Base-by-base conservation (phyloP, 2,113 vertebrate genomes). In the Fregata magnificens region DNA sequence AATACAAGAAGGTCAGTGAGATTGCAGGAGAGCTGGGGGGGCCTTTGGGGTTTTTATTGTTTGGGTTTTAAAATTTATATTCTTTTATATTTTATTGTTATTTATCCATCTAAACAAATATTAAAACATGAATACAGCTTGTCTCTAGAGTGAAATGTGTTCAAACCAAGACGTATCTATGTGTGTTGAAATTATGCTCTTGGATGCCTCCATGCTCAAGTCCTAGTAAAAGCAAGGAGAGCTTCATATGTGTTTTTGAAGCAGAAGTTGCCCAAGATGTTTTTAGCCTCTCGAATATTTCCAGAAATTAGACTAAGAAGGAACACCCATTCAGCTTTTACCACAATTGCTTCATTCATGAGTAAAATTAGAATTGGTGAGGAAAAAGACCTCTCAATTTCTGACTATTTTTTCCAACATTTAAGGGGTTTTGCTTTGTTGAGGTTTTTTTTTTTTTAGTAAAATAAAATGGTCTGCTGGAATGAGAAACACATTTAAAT, bases 271-370 rank as follows among this genome's bases (percentile, higher is more conserved):
- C 84, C 66, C 58, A 80, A 87, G 69, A 80, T 80, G 89, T 66
- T 97, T 97, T 93, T 85, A 88, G 25, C 31, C 12, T 94, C 70
- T 94, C 73, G 85, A 38, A 85, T 94, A 88, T 92, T 95, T 97
- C 52, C 73, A 95, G 80, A 92, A 94, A 69, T 91, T 34, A 73
- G 34, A 42, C 56, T 77, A 66, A 93, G 88, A 91, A 84, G 61
- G 70, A 95, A 93, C 85, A 94, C 12, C 31, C 84, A 73, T 90
- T 95, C 88, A 80, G 49, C 58, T 95, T 90, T 95, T 66, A 95
- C 86, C 86, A 91, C 94, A 95, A 77, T 94, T 95, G 74, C 91
- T 93, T 94, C 93, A 82, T 93, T 97, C 84, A 91, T 77, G 62
- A 80, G 70, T 90, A 94, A 96, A 95, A 87, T 94, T 95, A 90